Conservation (phyloP, 2,888 invertebrate species). For the Colletes collaris region DNA sequence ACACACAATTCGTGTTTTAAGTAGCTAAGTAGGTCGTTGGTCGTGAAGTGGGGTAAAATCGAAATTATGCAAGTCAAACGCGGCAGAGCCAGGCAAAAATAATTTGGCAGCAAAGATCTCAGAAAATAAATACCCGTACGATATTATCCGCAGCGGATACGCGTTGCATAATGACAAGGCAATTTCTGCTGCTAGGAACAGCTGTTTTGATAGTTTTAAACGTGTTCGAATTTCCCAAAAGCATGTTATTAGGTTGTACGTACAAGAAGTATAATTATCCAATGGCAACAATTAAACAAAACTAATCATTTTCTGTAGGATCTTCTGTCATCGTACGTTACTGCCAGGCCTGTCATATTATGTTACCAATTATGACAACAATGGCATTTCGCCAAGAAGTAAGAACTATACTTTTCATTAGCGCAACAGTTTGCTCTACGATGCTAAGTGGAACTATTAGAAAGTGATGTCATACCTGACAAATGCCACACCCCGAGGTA, state of each 20-base stretch:
- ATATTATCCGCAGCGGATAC: slow-evolving; percentile 5
- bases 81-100: slow-evolving; percentile 70
- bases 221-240: neutral
- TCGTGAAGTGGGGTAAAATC: slow-evolving; percentile 67
- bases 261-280: neutral
- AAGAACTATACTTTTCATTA: slow-evolving; percentile 6
- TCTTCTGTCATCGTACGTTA: neutral
- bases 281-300: neutral
- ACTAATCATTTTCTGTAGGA: neutral
- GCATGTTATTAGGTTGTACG: neutral
- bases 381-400: slow-evolving; percentile 39
- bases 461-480: slow-evolving; percentile 87
- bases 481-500: slow-evolving; percentile 96
- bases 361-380: slow-evolving; percentile 46
- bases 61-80: slow-evolving; percentile 73
- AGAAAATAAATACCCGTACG: slow-evolving; percentile 66
- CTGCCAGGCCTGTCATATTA: neutral
- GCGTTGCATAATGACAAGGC: slow-evolving; percentile 67
- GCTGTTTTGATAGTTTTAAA: slow-evolving; percentile 46
- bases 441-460: neutral
- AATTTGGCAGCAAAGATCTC: slow-evolving; percentile 73
- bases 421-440: neutral
- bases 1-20: slow-evolving; percentile 31
- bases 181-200: slow-evolving; percentile 54
- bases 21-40: slow-evolving; percentile 62